Percentiles rank a stretch among this genome's conserved stretches.
Evolutionary conservation across 1,140 invertebrate species (phyloP).

Genomic region (Cephus cinctus): DNA sequence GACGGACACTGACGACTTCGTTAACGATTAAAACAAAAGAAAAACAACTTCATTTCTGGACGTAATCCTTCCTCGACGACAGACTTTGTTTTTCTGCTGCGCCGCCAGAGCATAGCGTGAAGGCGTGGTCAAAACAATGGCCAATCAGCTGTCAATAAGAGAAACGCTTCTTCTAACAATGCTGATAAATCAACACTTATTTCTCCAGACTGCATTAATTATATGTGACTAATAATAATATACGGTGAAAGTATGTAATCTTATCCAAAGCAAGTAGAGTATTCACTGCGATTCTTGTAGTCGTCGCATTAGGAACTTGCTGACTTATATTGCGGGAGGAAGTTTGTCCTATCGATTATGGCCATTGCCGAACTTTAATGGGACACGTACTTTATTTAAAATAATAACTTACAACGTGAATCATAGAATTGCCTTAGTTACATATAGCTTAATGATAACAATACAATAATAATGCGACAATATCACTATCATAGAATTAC

Average conservation of each 20-base stretch:
- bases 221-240: background rate
- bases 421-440: too few species aligned
- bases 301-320: too few species aligned
- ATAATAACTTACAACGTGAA: too few species aligned
- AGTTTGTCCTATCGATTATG: too few species aligned
- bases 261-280: background rate
- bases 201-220: slow-evolving; percentile 2
- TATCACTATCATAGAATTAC: too few species aligned
- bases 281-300: background rate
- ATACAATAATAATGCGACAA: too few species aligned
- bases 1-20: background rate
- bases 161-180: background rate
- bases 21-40: slow-evolving; percentile 7
- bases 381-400: too few species aligned
- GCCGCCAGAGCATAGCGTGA: slow-evolving; percentile 25
- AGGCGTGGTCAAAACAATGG: slow-evolving; percentile 23
- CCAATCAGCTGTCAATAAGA: slow-evolving; percentile 20
- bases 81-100: slow-evolving; percentile 21
- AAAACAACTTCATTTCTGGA: slow-evolving; percentile 18
- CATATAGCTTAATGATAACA: too few species aligned
- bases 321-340: too few species aligned
- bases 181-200: background rate
- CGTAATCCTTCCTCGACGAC: slow-evolving; percentile 15
- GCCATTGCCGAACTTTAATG: too few species aligned
- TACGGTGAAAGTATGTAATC: background rate